Percentiles rank a stretch among this genome's conserved stretches.
Conservation (phyloP, 2,888 invertebrate genomes). For the Ctena decussata region DNA sequence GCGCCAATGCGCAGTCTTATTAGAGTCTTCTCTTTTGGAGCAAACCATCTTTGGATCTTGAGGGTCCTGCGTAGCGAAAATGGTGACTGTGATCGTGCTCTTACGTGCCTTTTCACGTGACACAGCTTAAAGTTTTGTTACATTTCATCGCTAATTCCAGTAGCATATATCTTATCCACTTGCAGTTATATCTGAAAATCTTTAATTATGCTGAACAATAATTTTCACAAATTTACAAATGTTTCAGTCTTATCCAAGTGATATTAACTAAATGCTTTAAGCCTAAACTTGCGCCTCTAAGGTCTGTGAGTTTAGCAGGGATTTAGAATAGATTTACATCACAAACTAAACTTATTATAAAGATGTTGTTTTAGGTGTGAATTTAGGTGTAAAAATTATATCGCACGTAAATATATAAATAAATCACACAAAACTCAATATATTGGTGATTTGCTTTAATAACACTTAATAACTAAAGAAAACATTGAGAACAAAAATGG, state of each 20-base stretch:
- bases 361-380: background rate
- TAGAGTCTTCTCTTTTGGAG: too few relatives aligned
- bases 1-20: too few relatives aligned
- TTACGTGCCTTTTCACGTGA: too few relatives aligned
- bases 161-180: constrained; percentile 46
- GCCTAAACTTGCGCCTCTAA: constrained; percentile 9
- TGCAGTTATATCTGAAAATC: constrained; percentile 45
- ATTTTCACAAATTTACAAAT: constrained; percentile 20
- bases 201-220: constrained; percentile 62
- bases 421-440: too few relatives aligned
- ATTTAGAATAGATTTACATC: background rate
- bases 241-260: constrained; percentile 40
- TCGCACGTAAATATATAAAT: background rate
- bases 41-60: too few relatives aligned
- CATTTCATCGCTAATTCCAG: constrained; percentile 38
- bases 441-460: too few relatives aligned
- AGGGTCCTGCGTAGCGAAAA: too few relatives aligned
- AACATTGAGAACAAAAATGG: too few relatives aligned
- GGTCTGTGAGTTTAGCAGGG: background rate
- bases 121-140: too few relatives aligned
- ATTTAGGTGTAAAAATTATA: background rate
- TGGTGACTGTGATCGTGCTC: too few relatives aligned
- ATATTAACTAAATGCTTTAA: background rate
- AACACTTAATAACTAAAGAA: too few relatives aligned
- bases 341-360: too few relatives aligned